Base-by-base conservation (phyloP, 2,113 vertebrate species). In the Lonchura striata region DNA sequence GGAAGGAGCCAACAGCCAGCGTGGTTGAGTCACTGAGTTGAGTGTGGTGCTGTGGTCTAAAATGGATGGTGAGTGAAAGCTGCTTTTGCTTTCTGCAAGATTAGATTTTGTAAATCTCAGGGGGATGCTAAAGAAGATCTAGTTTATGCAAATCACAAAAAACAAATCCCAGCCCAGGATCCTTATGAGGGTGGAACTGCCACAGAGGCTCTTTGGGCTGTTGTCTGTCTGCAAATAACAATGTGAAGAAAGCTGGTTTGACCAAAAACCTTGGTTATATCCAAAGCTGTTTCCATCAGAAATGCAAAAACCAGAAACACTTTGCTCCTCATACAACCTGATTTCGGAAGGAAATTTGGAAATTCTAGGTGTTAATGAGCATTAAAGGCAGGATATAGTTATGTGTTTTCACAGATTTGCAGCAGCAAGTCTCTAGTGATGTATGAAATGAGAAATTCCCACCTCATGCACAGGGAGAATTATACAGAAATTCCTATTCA, bases 401-500 rank as follows among this genome's bases (percentile, higher is more conserved):
- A 69, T 89, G 77, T 76, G 16, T 76, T 42, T 91, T 83, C 21
- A 3, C 35, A 89, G 86, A 82, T 68, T 80, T 94, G 31, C 50
- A 90, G 68, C 64, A 83, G 78, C 64, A 86, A 79, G 28, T 89
- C 93, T 91, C 72, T 96, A 84, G 53, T 4, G 42, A 84, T 79
- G 78, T 91, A 94, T 96, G 94, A 96, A 96, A 97, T 94, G 75
- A 95, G 81, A 96, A 96, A 87, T 92, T 37, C 42, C 83, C 0
- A 2, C 75, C 75, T 94, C 33, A 3, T 77, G 64, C 81, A 53
- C 78, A 87, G 49, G 77, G 44, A 88, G 71, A 95, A 88, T 94
- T 88, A 87, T 17, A 59, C 64, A 91, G 53, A 70, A 46, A 72
- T 90, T 92, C 76, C 28, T 85, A 52, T 85, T 91, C 95, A 87